Conservation (phyloP, 2,113 vertebrate genomes). For the Myotis yumanensis region DNA sequence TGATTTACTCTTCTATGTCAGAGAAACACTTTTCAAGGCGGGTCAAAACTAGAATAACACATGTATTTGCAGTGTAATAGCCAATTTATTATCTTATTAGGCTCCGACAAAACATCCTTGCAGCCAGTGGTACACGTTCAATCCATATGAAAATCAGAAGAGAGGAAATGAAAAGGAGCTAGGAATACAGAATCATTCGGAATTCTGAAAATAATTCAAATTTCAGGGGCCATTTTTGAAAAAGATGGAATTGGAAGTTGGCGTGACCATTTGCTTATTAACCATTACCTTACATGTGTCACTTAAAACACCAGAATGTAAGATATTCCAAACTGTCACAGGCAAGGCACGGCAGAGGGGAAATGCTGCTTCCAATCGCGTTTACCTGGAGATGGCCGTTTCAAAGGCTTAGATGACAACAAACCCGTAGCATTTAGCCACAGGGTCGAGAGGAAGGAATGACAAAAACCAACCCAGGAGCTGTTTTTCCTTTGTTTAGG, state of each 20-base stretch:
- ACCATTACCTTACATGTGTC: background rate
- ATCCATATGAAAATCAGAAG: background rate
- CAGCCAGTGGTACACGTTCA: background rate
- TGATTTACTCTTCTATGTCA: background rate
- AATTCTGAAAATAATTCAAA: conserved; percentile 32
- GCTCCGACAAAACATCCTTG: background rate
- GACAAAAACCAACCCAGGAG: conserved; percentile 42
- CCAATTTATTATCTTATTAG: background rate
- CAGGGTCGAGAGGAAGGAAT: background rate
- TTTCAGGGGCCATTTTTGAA: conserved; percentile 3
- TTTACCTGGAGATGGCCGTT: background rate
- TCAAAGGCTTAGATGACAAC: background rate
- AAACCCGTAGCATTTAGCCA: background rate
- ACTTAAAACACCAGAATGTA: background rate
- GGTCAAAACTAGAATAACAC: background rate
- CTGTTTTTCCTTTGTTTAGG: conserved; percentile 62
- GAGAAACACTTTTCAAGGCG: background rate
- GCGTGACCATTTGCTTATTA: background rate
- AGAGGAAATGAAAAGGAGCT: background rate
- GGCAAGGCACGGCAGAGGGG: background rate
- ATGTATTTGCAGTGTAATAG: background rate
- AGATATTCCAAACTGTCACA: background rate
- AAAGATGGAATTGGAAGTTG: background rate
- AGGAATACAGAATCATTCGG: background rate
- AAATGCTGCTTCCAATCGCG: background rate